Evolutionary conservation across 2,113 vertebrate genomes (phyloP).

Genomic region (Brachypodius melanocephalos): DNA sequence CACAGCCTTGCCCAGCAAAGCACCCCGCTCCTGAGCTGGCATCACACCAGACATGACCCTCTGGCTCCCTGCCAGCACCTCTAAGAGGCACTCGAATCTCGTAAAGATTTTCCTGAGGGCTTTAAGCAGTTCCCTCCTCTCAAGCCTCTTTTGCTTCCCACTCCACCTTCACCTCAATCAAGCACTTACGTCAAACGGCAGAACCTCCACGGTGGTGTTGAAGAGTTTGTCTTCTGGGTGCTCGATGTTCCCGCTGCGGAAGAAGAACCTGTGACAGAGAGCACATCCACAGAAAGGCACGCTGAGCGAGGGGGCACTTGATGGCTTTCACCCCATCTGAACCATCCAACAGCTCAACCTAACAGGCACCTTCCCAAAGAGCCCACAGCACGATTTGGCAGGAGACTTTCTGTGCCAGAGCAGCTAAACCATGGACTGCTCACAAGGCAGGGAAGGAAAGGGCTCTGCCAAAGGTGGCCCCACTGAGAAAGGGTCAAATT

Average conservation of each 20-base stretch:
- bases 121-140: neutral
- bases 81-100: neutral
- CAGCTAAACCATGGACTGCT: neutral
- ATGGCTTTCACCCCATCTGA: neutral
- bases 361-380: neutral
- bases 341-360: neutral
- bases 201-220: conserved; percentile 95
- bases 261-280: conserved; percentile 87
- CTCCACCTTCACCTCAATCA: neutral
- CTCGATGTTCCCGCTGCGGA: conserved; percentile 95
- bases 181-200: conserved; percentile 92
- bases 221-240: conserved; percentile 97
- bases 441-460: neutral
- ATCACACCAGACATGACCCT: neutral
- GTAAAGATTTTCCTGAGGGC: neutral
- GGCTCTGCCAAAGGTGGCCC: neutral
- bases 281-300: neutral
- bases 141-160: neutral
- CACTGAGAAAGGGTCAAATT: neutral
- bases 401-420: neutral
- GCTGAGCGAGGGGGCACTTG: neutral
- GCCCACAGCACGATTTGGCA: neutral
- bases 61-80: neutral
- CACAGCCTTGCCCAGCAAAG: neutral
- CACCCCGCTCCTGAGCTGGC: rapidly evolving